These are phyloP conservation scores for Augiades crinisus DNA, from an alignment of 2,888 invertebrate genomes.

Conservation along the genomic window DNA sequence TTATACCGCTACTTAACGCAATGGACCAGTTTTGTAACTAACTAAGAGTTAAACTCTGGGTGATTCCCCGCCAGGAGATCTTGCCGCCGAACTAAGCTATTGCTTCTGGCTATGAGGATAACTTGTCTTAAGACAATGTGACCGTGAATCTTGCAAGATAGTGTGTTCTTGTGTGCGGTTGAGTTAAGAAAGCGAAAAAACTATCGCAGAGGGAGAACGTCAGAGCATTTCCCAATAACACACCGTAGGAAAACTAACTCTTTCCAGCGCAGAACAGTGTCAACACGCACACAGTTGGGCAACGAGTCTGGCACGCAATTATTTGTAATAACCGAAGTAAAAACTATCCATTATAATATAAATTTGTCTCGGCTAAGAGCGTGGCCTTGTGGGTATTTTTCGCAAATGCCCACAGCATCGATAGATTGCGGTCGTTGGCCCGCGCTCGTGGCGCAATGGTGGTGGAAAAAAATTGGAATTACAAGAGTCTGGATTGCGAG, in stretches of 20 bases:
- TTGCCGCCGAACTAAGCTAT: no score
- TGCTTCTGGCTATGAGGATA: no score
- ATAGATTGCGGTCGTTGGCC: constrained; percentile 49
- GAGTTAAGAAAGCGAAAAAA: no score
- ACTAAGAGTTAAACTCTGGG: no score
- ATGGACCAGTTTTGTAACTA: no score
- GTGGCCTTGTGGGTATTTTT: constrained; percentile 63
- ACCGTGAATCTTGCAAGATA: no score
- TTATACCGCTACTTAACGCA: no score
- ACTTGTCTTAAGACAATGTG: no score
- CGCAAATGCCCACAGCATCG: constrained; percentile 55
- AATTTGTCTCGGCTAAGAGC: constrained; percentile 70
- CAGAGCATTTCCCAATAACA: constrained; percentile 27
- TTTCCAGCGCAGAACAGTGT: constrained; percentile 11
- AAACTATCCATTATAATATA: constrained; percentile 59
- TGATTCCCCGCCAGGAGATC: no score
- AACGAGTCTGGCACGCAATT: constrained; percentile 57
- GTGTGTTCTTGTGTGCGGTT: no score
- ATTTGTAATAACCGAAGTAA: constrained; percentile 45
- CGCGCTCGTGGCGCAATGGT: constrained; percentile 44
- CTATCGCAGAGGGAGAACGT: no score
- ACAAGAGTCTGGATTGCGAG: constrained; percentile 48
- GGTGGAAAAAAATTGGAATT: constrained; percentile 39
- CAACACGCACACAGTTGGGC: constrained; percentile 56
- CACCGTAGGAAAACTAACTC: constrained; percentile 4